A percentile compares a stretch with the other conserved stretches of the same genome.
phyloP scores from a whole-genome alignment of 2,113 vertebrate genomes.

The Onychorhynchus coronatus region DNA sequence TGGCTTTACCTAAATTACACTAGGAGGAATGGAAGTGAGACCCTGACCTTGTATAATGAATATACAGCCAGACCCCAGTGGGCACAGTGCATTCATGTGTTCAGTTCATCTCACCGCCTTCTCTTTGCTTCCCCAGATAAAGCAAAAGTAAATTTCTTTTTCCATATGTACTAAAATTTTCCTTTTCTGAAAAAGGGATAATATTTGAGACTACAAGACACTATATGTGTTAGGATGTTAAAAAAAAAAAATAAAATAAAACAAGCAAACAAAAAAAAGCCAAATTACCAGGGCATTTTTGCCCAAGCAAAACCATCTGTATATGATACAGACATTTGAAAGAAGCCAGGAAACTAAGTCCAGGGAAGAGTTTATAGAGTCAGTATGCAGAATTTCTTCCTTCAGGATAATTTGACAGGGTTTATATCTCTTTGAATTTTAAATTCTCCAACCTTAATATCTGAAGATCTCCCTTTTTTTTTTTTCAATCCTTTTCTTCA shows the following conservation, averaged over 20 bases:
- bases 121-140: background rate
- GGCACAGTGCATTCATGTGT: slow-evolving; percentile 4
- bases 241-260: background rate
- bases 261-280: background rate
- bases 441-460: background rate
- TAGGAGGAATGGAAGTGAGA: slow-evolving; percentile 45
- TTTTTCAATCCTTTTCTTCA: accelerated
- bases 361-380: background rate
- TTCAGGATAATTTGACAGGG: background rate
- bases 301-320: background rate
- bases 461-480: background rate
- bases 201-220: background rate
- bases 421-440: background rate
- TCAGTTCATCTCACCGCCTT: slow-evolving; percentile 27
- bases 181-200: background rate
- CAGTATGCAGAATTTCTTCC: background rate
- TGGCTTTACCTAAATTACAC: slow-evolving; percentile 64
- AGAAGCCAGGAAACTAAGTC: background rate
- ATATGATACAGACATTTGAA: background rate
- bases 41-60: slow-evolving; percentile 68
- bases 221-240: background rate
- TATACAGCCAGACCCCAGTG: slow-evolving; percentile 19
- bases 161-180: background rate
- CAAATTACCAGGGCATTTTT: background rate
- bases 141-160: background rate